Percentiles rank a stretch among this genome's conserved stretches.
phyloP scores from a whole-genome alignment of 2,797 vertebrate genomes.

The Eremophila alpestris region DNA sequence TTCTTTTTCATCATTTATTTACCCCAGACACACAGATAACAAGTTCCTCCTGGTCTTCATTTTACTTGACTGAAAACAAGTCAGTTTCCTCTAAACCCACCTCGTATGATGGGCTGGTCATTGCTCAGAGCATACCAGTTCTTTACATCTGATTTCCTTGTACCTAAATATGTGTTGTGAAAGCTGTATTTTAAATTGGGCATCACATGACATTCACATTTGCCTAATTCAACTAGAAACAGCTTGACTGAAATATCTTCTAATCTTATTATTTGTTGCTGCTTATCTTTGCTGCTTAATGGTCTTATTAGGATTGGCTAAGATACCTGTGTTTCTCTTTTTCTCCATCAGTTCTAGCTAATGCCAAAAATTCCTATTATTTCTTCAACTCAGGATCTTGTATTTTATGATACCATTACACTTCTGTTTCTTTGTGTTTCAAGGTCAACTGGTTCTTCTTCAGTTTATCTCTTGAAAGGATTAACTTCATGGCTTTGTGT shows the following conservation, averaged over 20 bases:
- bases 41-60: background rate
- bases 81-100: background rate
- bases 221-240: background rate
- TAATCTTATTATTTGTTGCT: background rate
- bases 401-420: background rate
- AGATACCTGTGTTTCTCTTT: background rate
- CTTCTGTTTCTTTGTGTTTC: background rate
- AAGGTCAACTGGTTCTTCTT: background rate
- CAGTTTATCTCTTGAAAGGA: background rate
- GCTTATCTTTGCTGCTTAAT: background rate
- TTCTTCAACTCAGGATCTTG: background rate
- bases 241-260: background rate
- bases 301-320: background rate
- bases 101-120: background rate
- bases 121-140: background rate
- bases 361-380: background rate
- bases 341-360: background rate
- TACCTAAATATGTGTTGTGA: background rate
- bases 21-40: accelerated
- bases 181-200: background rate
- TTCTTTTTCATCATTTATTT: background rate
- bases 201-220: background rate
- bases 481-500: background rate
- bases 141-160: background rate
- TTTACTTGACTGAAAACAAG: background rate